These are phyloP conservation scores for Cavia aperea DNA, from an alignment of 2,113 vertebrate species.

Conservation along the genomic window DNA sequence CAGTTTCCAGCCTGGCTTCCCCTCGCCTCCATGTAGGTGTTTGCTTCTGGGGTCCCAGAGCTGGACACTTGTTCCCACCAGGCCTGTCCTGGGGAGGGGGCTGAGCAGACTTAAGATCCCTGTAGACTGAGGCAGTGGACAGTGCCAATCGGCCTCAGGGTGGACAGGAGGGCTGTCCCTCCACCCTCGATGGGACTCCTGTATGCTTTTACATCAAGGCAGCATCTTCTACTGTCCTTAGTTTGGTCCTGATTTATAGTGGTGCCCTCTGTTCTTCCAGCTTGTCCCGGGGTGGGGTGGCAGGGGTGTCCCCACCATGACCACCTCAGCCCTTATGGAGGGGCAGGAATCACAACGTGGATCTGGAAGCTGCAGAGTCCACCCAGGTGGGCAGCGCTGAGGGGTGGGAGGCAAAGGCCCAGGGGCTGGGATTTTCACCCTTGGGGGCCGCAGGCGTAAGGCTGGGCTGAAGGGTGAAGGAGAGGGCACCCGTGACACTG, in stretches of 20 bases:
- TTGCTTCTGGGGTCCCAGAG: neutral
- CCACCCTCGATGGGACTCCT: neutral
- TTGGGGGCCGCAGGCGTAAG: neutral
- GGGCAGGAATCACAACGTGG: neutral
- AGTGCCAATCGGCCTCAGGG: neutral
- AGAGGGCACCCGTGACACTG: neutral
- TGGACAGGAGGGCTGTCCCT: neutral
- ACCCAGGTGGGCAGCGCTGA: neutral
- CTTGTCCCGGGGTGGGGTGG: neutral
- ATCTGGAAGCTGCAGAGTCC: neutral
- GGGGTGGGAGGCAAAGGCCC: neutral
- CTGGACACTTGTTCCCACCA: neutral
- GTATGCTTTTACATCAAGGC: neutral
- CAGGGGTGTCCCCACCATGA: neutral
- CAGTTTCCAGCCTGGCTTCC: rapidly evolving
- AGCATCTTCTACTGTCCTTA: neutral
- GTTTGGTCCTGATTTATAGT: neutral
- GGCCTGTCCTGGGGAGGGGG: neutral
- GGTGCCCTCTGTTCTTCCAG: neutral
- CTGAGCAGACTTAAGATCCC: neutral
- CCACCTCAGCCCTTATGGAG: neutral
- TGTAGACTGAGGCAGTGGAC: neutral
- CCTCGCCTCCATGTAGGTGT: neutral
- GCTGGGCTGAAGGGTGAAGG: neutral
- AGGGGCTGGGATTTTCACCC: neutral